These are phyloP conservation scores for Nasua narica DNA, from an alignment of 2,797 vertebrate genomes.

Conservation along the genomic window DNA sequence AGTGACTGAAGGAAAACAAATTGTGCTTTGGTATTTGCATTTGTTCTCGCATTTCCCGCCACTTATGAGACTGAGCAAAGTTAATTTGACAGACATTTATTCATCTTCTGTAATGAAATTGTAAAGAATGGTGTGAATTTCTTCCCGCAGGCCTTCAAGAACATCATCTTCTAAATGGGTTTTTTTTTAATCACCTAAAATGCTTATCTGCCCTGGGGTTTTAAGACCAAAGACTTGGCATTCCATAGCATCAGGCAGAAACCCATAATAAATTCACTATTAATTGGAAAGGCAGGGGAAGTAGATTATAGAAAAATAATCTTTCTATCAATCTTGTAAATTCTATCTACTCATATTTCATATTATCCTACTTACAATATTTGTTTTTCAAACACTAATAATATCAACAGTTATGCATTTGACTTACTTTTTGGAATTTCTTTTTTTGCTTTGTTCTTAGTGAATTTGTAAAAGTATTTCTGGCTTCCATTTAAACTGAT, in stretches of 20 bases:
- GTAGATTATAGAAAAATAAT: constrained; percentile 34
- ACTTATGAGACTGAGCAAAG: constrained; percentile 48
- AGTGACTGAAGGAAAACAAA: constrained; percentile 17
- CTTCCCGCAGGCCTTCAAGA: constrained; percentile 46
- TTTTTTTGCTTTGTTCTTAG: constrained; percentile 10
- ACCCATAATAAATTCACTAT: constrained; percentile 53
- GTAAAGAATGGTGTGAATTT: constrained; percentile 42
- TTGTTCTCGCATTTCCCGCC: neutral
- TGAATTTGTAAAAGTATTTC: neutral
- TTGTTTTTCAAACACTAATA: neutral
- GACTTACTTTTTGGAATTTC: constrained; percentile 23
- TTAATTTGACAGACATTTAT: constrained; percentile 64
- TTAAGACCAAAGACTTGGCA: constrained; percentile 13
- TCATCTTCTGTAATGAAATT: constrained; percentile 67
- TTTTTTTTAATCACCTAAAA: constrained; percentile 64
- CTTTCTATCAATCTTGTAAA: neutral
- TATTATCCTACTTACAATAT: neutral
- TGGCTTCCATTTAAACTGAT: neutral
- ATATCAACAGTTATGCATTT: neutral
- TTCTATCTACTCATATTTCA: constrained; percentile 13
- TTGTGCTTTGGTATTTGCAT: neutral
- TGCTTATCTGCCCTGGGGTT: constrained; percentile 61
- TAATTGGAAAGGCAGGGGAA: constrained; percentile 47
- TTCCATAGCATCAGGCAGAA: neutral
- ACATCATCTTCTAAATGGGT: constrained; percentile 60